A percentile compares a stretch with the other conserved stretches of the same genome.
These are phyloP conservation scores for Anolis carolinensis DNA, from an alignment of 2,113 vertebrate species.

Conservation along the genomic window DNA sequence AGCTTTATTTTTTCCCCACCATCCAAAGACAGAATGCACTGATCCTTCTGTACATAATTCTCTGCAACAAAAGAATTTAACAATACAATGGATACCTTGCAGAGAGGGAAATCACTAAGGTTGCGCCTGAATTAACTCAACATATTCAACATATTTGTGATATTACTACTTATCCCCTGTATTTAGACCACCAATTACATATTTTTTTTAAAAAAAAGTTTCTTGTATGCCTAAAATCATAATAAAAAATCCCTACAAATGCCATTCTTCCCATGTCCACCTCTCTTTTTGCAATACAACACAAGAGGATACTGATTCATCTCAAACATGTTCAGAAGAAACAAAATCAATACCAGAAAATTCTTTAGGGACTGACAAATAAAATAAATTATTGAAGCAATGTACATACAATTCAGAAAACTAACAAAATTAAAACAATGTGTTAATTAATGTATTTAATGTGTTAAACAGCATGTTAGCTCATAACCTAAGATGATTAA, in stretches of 20 bases:
- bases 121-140: constrained; percentile 66
- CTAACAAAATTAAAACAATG: constrained; percentile 22
- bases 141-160: constrained; percentile 69
- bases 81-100: constrained; percentile 49
- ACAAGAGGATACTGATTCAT: constrained; percentile 71
- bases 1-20: too few species aligned
- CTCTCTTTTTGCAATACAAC: constrained; percentile 45
- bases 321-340: constrained; percentile 64
- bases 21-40: background rate
- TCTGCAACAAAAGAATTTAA: constrained; percentile 44
- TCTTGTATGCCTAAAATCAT: constrained; percentile 72
- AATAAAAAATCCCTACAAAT: constrained; percentile 68
- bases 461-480: too few species aligned
- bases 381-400: background rate
- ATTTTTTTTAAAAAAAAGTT: constrained; percentile 69
- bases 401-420: background rate
- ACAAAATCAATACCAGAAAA: constrained; percentile 63
- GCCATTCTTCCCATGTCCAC: constrained; percentile 63
- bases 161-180: constrained; percentile 64
- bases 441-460: background rate
- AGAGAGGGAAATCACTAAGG: constrained; percentile 56
- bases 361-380: constrained; percentile 60
- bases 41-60: constrained; percentile 31
- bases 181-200: constrained; percentile 67
- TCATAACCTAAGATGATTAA: constrained; percentile 10